Evolutionary conservation across 1,140 invertebrate species (phyloP), one percentile per base, ranked within the genome.

Genomic region (Drosophila busckii): DNA sequence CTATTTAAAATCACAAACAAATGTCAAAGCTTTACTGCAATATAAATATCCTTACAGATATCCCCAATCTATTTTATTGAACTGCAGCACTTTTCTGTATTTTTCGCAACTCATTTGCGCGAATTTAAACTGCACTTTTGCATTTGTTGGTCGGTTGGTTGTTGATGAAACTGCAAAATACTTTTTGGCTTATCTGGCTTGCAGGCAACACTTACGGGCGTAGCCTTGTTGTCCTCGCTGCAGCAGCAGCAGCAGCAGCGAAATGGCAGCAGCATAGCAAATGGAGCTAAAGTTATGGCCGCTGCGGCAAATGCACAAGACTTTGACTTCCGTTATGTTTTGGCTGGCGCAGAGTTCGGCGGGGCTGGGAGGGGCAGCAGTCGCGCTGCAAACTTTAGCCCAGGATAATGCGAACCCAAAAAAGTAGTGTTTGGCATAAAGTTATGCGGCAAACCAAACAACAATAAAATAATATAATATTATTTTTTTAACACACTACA

Each of bases 41-140:
- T n/a, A n/a, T n/a, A n/a, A n/a, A n/a, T n/a, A n/a, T n/a, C n/a
- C n/a, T n/a, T n/a, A n/a, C n/a, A n/a, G n/a, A n/a, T n/a, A n/a
- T n/a, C n/a, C n/a, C n/a, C n/a, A n/a, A n/a, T n/a, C n/a, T n/a
- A n/a, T n/a, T n/a, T n/a, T n/a, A n/a, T 29, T 49, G 26, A 50
- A 22, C 19, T 16, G 38, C 22, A 25, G 64, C 49, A 69, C 45
- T 60, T n/a, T 22, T 10, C 3, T 41, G 49, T 23, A n/a, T n/a
- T n/a, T n/a, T 40, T 60, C 49, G 61, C 50, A 35, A 73, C 66
- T 82, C 82, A 85, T 84, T 85, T 85, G 82, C 70, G 82, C 84
- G 82, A 85, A 84, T 85, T 85, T 85, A 85, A 85, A 85, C 75
- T 84, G 71, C 82, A 85, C 82, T 85, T n/a, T 85, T 63, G 48